Evolutionary conservation across 2,797 vertebrate genomes (phyloP).

Genomic region (Eremophila alpestris): DNA sequence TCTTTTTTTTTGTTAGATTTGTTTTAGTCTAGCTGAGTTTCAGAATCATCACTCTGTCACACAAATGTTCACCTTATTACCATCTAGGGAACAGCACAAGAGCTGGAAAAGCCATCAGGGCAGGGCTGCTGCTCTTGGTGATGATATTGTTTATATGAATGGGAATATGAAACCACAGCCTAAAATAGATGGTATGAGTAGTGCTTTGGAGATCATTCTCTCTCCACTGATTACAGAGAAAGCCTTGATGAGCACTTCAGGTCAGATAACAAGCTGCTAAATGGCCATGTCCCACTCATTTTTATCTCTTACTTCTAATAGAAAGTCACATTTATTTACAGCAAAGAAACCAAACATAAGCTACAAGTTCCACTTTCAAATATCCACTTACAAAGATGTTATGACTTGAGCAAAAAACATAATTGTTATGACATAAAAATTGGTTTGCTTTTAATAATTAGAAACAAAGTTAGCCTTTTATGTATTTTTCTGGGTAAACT

Average conservation of each 20-base stretch:
- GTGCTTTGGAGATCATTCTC: slow-evolving; percentile 11
- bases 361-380: background rate
- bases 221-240: slow-evolving; percentile 17
- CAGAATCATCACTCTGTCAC: slow-evolving; percentile 8
- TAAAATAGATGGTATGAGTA: slow-evolving; percentile 28
- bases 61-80: slow-evolving; percentile 11
- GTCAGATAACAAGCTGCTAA: slow-evolving; percentile 32
- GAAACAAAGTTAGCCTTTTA: background rate
- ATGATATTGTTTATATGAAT: slow-evolving; percentile 52
- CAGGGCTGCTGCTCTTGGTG: slow-evolving; percentile 3
- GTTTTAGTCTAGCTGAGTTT: background rate
- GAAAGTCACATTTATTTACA: slow-evolving; percentile 12
- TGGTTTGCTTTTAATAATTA: background rate
- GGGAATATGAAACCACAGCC: slow-evolving; percentile 30
- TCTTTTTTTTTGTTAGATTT: background rate
- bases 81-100: background rate
- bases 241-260: slow-evolving; percentile 38
- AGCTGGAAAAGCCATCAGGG: slow-evolving; percentile 28
- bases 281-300: background rate
- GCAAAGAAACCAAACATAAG: background rate
- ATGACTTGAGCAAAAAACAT: background rate
- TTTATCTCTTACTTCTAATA: background rate
- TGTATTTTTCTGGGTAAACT: background rate
- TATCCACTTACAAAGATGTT: background rate
- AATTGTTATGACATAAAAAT: background rate